Conservation (phyloP, 2,888 invertebrate species). For the Caenorhabditis sulstoni region DNA sequence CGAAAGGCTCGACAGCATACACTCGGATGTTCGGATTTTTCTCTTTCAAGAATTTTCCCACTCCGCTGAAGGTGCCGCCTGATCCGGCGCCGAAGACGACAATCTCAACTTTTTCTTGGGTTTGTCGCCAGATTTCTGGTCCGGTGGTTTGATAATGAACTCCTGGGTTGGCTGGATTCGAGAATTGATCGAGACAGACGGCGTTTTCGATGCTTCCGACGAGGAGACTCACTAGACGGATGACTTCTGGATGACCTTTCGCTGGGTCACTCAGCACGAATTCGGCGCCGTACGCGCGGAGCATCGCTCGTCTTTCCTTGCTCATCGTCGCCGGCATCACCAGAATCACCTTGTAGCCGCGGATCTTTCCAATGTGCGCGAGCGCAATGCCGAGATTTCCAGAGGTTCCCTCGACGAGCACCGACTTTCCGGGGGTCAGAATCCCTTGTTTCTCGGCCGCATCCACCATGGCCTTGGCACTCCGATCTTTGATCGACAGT, state of each 20-base stretch:
- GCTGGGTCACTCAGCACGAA: slow-evolving; percentile 60
- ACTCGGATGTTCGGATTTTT: no score
- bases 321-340: slow-evolving; percentile 79
- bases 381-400: slow-evolving; percentile 80
- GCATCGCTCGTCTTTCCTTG: slow-evolving; percentile 74
- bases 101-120: no score
- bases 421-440: slow-evolving; percentile 64
- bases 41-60: no score
- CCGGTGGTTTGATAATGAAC: no score
- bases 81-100: no score
- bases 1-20: no score
- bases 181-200: no score
- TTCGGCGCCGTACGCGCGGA: slow-evolving; percentile 74
- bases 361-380: slow-evolving; percentile 67
- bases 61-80: no score
- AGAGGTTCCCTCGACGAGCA: slow-evolving; percentile 75
- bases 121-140: no score
- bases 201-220: no score
- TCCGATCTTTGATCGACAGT: slow-evolving; percentile 78
- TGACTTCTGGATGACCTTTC: slow-evolving; percentile 27
- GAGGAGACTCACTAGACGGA: no score
- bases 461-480: slow-evolving; percentile 76
- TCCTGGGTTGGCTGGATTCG: no score
- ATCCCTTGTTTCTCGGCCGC: slow-evolving; percentile 63
- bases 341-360: slow-evolving; percentile 76